A percentile compares a stretch with the other conserved stretches of the same genome.
Evolutionary conservation across 2,797 vertebrate genomes (phyloP).

Genomic region (Octomys mimax): DNA sequence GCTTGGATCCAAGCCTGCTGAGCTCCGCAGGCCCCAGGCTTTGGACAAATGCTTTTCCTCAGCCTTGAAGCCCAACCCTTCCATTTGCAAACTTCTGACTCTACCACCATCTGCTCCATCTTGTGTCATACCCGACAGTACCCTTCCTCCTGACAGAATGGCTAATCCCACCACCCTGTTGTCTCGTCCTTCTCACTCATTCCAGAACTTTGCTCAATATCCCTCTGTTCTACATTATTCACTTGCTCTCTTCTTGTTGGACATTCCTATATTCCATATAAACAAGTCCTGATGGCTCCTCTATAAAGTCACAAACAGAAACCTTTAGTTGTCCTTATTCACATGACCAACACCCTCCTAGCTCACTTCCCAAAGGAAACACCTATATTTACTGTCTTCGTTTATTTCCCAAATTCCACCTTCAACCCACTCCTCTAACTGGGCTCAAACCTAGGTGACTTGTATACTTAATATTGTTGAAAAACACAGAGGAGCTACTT

Average conservation of each 20-base stretch:
- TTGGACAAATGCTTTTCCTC: neutral
- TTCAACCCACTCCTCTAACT: neutral
- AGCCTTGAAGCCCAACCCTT: neutral
- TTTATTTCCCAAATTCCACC: neutral
- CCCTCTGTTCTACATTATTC: neutral
- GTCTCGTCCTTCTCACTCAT: neutral
- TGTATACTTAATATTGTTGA: conserved; percentile 6
- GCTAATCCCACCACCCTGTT: neutral
- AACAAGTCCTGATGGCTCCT: neutral
- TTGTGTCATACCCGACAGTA: neutral
- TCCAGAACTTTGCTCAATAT: neutral
- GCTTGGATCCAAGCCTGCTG: neutral
- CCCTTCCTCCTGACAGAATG: neutral
- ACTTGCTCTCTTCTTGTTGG: conserved; percentile 8
- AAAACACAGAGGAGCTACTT: neutral
- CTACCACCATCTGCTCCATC: neutral
- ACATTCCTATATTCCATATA: neutral
- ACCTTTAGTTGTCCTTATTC: neutral
- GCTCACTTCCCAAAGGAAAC: neutral
- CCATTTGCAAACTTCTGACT: neutral
- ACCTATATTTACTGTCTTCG: neutral
- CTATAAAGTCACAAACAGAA: neutral
- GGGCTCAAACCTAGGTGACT: neutral
- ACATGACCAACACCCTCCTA: neutral
- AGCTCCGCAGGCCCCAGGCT: neutral